Percentiles rank a stretch among this genome's conserved stretches.
phyloP scores from a whole-genome alignment of 2,797 vertebrate genomes.

The Oceanodroma leucorhoa region DNA sequence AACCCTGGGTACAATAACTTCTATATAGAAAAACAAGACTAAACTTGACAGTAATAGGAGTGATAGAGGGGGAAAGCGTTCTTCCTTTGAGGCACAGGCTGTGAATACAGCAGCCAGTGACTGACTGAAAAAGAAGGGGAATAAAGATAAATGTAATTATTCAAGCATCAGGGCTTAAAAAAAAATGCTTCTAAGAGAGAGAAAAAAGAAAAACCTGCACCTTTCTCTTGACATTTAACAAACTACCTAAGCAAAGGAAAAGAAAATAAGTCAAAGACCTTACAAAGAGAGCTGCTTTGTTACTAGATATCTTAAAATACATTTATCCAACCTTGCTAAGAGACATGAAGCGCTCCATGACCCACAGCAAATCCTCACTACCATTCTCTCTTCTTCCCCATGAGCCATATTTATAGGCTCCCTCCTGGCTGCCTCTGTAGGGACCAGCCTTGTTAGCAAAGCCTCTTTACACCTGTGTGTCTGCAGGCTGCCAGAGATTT shows the following conservation, averaged over 20 bases:
- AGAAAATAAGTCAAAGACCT: not conserved
- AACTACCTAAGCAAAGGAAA: not conserved
- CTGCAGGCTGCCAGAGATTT: not conserved
- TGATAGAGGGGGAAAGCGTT: not conserved
- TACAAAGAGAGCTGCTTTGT: not conserved
- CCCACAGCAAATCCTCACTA: not conserved
- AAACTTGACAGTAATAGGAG: constrained; percentile 42
- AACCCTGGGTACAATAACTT: constrained; percentile 11
- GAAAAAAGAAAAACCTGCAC: not conserved
- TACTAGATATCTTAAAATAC: not conserved
- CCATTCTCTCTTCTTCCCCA: no score
- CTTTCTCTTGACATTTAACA: constrained; percentile 42
- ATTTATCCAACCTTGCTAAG: not conserved
- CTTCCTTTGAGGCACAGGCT: constrained; percentile 19
- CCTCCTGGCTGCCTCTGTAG: not conserved
- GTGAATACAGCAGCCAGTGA: not conserved
- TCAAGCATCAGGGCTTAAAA: not conserved
- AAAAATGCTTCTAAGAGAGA: not conserved
- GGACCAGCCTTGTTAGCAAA: not conserved
- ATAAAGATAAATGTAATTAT: not conserved
- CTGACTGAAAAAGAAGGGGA: not conserved
- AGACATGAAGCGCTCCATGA: not conserved
- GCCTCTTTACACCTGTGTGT: not conserved
- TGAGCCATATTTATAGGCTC: not conserved
- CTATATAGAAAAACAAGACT: constrained; percentile 37